Evolutionary conservation across 2,888 invertebrate genomes (phyloP).

Genomic region (Pandemis cinnamomeana): DNA sequence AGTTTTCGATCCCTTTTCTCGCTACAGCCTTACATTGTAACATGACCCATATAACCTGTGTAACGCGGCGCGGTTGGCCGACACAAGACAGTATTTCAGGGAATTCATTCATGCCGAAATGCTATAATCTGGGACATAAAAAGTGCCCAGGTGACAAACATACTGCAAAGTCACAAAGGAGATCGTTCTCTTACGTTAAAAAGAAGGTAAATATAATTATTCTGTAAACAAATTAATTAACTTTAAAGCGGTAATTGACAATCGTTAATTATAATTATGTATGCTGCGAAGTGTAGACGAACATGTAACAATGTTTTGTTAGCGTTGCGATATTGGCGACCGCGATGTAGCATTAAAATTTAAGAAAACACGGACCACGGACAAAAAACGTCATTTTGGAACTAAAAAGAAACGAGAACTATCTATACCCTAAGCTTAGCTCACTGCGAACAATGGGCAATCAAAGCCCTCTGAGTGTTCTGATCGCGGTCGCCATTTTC

Average conservation of each 20-base stretch:
- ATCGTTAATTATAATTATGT: constrained; percentile 36
- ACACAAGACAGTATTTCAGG: constrained; percentile 37
- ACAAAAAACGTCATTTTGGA: neutral
- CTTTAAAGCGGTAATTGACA: constrained; percentile 36
- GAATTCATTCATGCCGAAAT: constrained; percentile 35
- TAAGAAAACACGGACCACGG: neutral
- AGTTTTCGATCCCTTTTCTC: neutral
- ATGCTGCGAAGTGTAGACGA: constrained; percentile 36
- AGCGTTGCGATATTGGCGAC: neutral
- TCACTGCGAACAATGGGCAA: neutral
- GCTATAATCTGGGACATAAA: constrained; percentile 32
- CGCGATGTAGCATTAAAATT: neutral
- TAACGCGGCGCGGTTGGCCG: constrained; percentile 36
- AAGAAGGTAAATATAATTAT: constrained; percentile 41
- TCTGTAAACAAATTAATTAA: constrained; percentile 33
- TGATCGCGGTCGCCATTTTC: neutral
- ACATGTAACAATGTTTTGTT: constrained; percentile 32
- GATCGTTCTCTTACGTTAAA: constrained; percentile 31
- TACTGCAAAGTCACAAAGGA: constrained; percentile 34
- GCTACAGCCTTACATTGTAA: neutral
- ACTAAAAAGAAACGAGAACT: neutral
- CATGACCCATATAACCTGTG: constrained; percentile 10
- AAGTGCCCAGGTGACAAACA: constrained; percentile 38
- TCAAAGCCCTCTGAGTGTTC: neutral
- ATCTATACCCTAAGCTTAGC: no score